These are phyloP conservation scores for Athalia rosae DNA, from an alignment of 2,888 invertebrate genomes.

Conservation along the genomic window DNA sequence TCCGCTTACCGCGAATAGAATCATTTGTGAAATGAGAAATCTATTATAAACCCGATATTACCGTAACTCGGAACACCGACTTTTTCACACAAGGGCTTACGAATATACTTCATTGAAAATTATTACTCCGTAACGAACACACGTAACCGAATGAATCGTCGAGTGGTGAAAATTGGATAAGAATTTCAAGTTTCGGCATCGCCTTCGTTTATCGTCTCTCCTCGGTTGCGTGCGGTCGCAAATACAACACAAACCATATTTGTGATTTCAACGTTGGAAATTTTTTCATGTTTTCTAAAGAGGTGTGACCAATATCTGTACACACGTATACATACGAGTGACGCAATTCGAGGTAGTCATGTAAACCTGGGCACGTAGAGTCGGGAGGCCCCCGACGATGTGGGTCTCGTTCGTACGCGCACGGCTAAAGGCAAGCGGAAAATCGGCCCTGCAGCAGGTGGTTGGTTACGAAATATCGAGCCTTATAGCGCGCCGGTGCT, in stretches of 20 bases:
- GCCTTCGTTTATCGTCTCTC: background rate
- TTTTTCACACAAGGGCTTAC: too few species aligned
- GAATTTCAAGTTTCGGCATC: background rate
- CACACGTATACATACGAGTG: background rate
- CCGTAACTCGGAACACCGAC: too few species aligned
- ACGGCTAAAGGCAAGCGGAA: slow-evolving; percentile 5
- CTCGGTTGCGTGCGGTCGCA: slow-evolving; percentile 3
- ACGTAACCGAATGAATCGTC: background rate
- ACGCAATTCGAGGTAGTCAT: slow-evolving; percentile 13
- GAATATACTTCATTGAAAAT: too few species aligned
- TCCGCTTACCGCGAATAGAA: too few species aligned
- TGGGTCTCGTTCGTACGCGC: too few species aligned
- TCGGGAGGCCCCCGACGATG: slow-evolving; percentile 6
- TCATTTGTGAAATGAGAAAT: too few species aligned
- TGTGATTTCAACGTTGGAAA: background rate
- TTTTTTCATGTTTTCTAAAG: slow-evolving; percentile 6
- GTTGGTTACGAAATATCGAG: slow-evolving; percentile 36
- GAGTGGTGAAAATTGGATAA: background rate
- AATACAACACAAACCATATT: background rate
- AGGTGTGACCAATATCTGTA: background rate
- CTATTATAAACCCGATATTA: too few species aligned
- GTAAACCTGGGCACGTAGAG: slow-evolving; percentile 22
- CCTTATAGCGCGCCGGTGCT: background rate
- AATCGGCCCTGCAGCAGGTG: background rate
- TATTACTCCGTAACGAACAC: too few species aligned